These are phyloP conservation scores for Bilobella aurantiaca DNA, from an alignment of 1,140 invertebrate genomes.

Conservation along the genomic window DNA sequence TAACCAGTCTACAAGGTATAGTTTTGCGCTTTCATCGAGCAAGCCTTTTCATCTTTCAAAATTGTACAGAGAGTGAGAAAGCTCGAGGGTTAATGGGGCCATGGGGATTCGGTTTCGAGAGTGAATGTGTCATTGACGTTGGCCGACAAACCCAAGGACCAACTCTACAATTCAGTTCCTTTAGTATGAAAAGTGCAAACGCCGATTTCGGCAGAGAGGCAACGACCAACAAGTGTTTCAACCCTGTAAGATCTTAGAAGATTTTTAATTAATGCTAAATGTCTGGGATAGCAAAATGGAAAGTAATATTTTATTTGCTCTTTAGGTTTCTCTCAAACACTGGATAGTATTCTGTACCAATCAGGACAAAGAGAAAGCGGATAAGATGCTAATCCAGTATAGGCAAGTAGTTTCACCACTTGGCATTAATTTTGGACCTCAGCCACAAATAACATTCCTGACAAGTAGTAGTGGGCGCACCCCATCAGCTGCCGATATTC, in stretches of 20 bases:
- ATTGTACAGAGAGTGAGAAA: background rate
- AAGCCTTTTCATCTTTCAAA: background rate
- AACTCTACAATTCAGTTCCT: conserved; percentile 46
- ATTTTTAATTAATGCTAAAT: background rate
- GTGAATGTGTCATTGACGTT: conserved; percentile 45
- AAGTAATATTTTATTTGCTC: background rate
- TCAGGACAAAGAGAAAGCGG: conserved; percentile 1
- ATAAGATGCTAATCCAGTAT: background rate
- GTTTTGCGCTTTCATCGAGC: background rate
- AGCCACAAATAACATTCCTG: background rate
- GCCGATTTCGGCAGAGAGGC: background rate
- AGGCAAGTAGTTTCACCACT: background rate
- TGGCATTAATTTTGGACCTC: background rate
- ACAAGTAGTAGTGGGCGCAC: background rate
- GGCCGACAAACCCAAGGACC: conserved; percentile 60
- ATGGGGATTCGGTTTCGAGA: conserved; percentile 69
- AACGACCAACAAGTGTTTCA: background rate
- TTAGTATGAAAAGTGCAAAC: conserved; percentile 14
- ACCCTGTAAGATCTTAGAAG: background rate
- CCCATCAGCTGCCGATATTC: background rate
- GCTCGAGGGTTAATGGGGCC: conserved; percentile 49
- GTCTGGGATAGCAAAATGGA: background rate
- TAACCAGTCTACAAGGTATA: conserved; percentile 10
- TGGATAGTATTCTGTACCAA: background rate
- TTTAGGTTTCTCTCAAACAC: background rate